These are phyloP conservation scores for Microtus oregoni DNA, from an alignment of 2,113 vertebrate genomes.

Conservation along the genomic window DNA sequence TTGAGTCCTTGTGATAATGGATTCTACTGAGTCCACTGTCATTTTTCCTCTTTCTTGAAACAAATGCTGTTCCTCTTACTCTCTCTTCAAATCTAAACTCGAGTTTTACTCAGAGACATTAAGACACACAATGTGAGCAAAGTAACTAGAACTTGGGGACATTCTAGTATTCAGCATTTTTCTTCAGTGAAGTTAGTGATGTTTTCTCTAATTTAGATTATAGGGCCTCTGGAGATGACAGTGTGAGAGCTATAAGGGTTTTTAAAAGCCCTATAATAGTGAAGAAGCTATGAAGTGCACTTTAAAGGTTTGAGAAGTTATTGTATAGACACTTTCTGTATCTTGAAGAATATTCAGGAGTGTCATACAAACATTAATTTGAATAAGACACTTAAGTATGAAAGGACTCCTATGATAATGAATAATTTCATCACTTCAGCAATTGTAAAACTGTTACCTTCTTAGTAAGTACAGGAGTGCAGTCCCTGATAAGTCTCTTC, in stretches of 20 bases:
- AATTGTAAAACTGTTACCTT: not conserved
- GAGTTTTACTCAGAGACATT: not conserved
- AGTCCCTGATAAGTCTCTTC: not conserved
- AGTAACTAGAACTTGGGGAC: not conserved
- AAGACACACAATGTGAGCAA: not conserved
- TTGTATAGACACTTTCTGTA: not conserved
- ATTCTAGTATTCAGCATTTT: not conserved
- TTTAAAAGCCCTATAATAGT: not conserved
- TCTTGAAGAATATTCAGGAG: not conserved
- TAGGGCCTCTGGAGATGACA: not conserved
- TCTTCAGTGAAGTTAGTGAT: not conserved
- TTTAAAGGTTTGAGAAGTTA: not conserved
- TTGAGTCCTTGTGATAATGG: not conserved
- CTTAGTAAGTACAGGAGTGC: not conserved
- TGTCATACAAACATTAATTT: not conserved
- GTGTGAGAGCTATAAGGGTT: not conserved
- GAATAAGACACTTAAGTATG: not conserved
- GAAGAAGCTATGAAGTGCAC: not conserved
- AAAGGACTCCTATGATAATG: not conserved
- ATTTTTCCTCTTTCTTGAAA: not conserved
- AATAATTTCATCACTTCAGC: not conserved
- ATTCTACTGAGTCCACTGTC: not conserved
- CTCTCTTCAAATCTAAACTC: not conserved
- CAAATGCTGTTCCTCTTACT: not conserved
- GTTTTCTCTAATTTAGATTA: constrained; percentile 9